These are phyloP conservation scores for Cirrhinus mrigala DNA, from an alignment of 2,797 vertebrate genomes.

Conservation along the genomic window DNA sequence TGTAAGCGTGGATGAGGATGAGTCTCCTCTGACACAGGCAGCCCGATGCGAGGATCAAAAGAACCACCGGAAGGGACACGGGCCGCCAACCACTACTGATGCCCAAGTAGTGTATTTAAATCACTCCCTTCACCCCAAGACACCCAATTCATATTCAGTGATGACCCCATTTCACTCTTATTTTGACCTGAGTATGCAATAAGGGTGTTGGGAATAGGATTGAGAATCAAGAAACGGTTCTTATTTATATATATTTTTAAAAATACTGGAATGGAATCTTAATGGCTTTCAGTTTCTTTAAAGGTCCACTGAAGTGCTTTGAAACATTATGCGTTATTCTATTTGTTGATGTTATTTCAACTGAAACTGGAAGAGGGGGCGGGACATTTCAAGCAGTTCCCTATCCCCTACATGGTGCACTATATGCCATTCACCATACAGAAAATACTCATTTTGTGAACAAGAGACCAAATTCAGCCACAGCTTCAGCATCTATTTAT, in stretches of 20 bases:
- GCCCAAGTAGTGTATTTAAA: slow-evolving; percentile 4
- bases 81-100: slow-evolving; percentile 12
- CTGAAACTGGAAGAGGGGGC: no score
- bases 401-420: no score
- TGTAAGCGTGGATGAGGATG: neutral
- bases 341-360: no score
- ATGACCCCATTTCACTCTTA: slow-evolving; percentile 3
- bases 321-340: no score
- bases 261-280: neutral
- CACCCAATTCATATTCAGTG: slow-evolving; percentile 11
- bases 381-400: no score
- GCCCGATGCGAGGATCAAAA: slow-evolving; percentile 39
- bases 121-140: neutral
- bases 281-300: neutral
- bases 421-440: no score
- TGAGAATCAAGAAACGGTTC: neutral
- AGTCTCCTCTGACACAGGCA: slow-evolving; percentile 21
- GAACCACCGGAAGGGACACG: slow-evolving; percentile 16
- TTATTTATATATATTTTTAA: neutral
- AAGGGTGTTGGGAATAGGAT: neutral
- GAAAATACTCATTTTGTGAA: no score
- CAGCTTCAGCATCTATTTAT: no score
- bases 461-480: no score
- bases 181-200: neutral
- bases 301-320: no score